Evolutionary conservation across 2,797 vertebrate species (phyloP), one percentile per base, ranked within the genome.

Genomic region (Sebastes taczanowskii): DNA sequence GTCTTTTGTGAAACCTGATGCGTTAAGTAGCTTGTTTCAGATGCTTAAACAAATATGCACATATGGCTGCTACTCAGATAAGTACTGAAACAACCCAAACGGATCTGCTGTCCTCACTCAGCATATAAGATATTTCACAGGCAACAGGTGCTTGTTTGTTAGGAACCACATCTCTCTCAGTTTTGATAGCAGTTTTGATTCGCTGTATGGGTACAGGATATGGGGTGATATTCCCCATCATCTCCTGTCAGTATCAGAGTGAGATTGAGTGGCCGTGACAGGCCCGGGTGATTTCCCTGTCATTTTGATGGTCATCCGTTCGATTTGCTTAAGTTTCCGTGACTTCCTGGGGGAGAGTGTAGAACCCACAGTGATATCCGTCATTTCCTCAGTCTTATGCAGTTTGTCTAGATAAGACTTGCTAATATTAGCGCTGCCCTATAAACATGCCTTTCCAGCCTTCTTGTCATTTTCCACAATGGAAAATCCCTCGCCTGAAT

Each of bases 291-390:
- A 82, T 88, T 88, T 89, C 58, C 80, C 80, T 91, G 92, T 94
- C 93, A 89, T 89, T 91, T 88, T 82, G 83, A 91, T 84, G 81
- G 82, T 85, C 83, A 87, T 89, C 84, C 78, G 71, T 90, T 89
- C 64, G 59, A 91, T 91, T 93, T 86, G 74, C 77, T 87, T 81
- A 77, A 84, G 75, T 92, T 91, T 84, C 78, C 30, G 7, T 81
- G 81, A 85, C 86, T 89, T 86, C 82, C 79, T 67, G 22, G 67
- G 83, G 81, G 69, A 74, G 8, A 60, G 64, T 52, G 64, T 75
- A 49, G 65, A 77, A 79, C 88, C 63, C 67, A 61, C 77, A 49
- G 77, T 71, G 69, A 71, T 80, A 80, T 82, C 68, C 49, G 64
- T 74, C 73, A 79, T 89, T 90, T 92, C 83, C 81, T 85, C 70